Conservation (phyloP, 2,113 vertebrate species). For the Phrynosoma blainvillii region DNA sequence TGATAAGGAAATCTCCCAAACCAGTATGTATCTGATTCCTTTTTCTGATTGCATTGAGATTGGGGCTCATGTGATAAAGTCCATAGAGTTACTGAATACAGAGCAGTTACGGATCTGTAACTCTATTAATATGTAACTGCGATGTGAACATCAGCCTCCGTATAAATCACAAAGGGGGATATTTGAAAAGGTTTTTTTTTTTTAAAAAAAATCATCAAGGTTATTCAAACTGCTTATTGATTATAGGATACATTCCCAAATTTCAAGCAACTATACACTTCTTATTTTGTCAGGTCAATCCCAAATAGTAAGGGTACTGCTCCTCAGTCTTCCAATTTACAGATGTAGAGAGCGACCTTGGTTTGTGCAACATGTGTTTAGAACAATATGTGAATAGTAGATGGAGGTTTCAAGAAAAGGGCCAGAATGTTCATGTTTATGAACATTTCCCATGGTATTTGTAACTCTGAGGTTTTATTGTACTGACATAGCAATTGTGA, state of each 20-base stretch:
- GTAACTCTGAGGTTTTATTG: conserved; percentile 41
- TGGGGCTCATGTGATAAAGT: too few species aligned
- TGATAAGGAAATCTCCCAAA: too few species aligned
- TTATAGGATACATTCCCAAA: not conserved
- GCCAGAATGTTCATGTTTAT: conserved; percentile 30
- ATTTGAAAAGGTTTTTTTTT: not conserved
- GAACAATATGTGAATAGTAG: not conserved
- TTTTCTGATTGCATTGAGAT: too few species aligned
- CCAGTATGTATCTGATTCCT: too few species aligned
- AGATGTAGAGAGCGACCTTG: not conserved
- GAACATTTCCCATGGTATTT: conserved; percentile 42
- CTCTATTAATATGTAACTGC: too few species aligned
- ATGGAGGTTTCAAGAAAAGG: conserved; percentile 14
- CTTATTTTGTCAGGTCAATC: not conserved
- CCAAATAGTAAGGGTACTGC: not conserved
- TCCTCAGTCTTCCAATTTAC: not conserved
- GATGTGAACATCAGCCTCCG: too few species aligned
- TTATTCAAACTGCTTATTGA: not conserved
- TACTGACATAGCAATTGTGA: conserved; percentile 37
- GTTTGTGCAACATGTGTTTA: not conserved
- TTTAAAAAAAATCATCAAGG: not conserved
- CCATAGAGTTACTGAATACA: too few species aligned
- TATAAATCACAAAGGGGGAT: not conserved
- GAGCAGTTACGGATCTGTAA: too few species aligned
- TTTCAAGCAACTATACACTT: not conserved